Percentiles rank a stretch among this genome's conserved stretches.
Conservation (phyloP, 2,888 invertebrate genomes). For the Mythimna loreyi region DNA sequence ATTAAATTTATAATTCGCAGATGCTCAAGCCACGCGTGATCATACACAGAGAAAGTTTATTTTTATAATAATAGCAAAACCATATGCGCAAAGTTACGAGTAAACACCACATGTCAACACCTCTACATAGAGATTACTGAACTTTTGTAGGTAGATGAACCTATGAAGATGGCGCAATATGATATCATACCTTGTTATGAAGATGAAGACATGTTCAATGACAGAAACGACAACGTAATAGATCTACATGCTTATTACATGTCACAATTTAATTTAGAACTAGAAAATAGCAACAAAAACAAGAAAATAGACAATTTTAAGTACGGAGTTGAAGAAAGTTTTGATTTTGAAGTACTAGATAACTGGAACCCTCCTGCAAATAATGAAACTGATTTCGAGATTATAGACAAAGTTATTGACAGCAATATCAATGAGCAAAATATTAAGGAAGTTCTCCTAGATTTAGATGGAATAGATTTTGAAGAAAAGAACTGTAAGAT, state of each 20-base stretch:
- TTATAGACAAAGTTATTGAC: constrained; percentile 83
- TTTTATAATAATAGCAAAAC: constrained; percentile 90
- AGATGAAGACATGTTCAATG: constrained; percentile 82
- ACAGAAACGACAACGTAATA: constrained; percentile 80
- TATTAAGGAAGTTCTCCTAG: constrained; percentile 86
- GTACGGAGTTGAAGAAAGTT: constrained; percentile 84
- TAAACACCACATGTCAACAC: constrained; percentile 87
- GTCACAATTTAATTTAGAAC: constrained; percentile 88
- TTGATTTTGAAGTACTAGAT: constrained; percentile 85
- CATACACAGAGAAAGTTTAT: constrained; percentile 89
- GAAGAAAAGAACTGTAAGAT: constrained; percentile 80
- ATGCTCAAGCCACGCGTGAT: constrained; percentile 86
- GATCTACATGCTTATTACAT: constrained; percentile 89
- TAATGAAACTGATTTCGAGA: constrained; percentile 78
- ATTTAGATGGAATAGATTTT: constrained; percentile 85
- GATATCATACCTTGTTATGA: constrained; percentile 84
- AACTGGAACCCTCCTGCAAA: constrained; percentile 74
- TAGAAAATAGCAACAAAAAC: constrained; percentile 83
- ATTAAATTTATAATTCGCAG: constrained; percentile 89
- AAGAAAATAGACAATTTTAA: constrained; percentile 81
- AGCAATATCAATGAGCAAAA: constrained; percentile 85
- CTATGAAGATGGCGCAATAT: constrained; percentile 85
- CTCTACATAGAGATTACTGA: constrained; percentile 84
- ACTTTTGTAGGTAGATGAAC: constrained; percentile 86
- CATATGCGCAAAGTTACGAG: constrained; percentile 82